Percentiles rank a stretch among this genome's conserved stretches.
These are phyloP conservation scores for Sandelia bainsii DNA, from an alignment of 2,797 vertebrate species.

Conservation along the genomic window DNA sequence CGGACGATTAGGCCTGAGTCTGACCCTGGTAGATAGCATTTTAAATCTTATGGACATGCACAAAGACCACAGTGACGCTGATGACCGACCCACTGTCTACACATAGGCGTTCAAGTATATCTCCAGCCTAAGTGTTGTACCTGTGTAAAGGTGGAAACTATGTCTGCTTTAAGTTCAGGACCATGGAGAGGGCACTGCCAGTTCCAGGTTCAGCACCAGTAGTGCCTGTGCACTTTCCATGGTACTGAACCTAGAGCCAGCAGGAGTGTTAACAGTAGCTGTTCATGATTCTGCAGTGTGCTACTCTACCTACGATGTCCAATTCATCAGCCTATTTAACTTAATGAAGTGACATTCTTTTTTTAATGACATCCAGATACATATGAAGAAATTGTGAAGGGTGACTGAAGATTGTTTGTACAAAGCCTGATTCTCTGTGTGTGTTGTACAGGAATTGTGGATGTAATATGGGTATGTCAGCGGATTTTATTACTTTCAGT, in stretches of 20 bases:
- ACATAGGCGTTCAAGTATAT: no score
- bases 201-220: neutral
- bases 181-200: neutral
- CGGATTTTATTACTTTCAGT: neutral
- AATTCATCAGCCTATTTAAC: no score
- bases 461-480: neutral
- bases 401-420: neutral
- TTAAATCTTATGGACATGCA: no score
- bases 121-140: no score
- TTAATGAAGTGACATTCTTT: no score
- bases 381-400: neutral
- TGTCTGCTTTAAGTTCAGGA: neutral
- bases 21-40: no score
- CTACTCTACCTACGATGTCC: neutral
- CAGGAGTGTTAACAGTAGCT: neutral
- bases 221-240: neutral
- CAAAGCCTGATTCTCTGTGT: neutral
- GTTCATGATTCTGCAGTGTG: no score
- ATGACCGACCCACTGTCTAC: no score
- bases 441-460: neutral
- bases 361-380: neutral
- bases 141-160: no score
- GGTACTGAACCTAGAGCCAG: neutral
- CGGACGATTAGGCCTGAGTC: no score
- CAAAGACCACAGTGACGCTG: no score